Base-by-base conservation (phyloP, 2,797 vertebrate genomes). In the Rhyacichthys aspro region DNA sequence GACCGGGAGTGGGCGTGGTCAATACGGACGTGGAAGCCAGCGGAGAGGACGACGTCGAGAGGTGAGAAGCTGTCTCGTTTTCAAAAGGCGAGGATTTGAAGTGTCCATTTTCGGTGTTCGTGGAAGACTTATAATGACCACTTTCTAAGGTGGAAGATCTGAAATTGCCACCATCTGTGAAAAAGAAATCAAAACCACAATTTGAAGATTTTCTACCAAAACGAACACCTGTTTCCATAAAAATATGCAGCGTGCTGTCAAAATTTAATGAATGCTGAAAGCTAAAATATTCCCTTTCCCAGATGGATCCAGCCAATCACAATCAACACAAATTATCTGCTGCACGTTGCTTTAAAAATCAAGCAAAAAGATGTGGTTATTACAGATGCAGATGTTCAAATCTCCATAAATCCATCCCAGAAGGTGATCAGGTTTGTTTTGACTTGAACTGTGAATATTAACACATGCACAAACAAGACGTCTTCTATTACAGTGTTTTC, bases 1-100 rank as follows among this genome's bases (percentile, higher is more conserved):
- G 69, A 42, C 86, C 87, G 76, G 96, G 82, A 55, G 93, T 94
- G 36, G 92, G 94, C 37, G 90, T 91, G 0, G 92, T 92, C 71
- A 98, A 92, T 63, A 98, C 91, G 8, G 96, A 98, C 0, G 96
- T 98, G 43, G 97, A 98, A 67, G 96, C 95, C 70, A 97, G 87
- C 0, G 96, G 96, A 38, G 96, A 98, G 42, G 84, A 83, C 9
- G 83, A 74, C 0, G 58, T 76, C 0, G 80, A 83, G 14, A 87
- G 63, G 55, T 85, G 93, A 60, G 89, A 77, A 44, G 85, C 82
- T 16, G 90, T 82, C 67, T 96, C 95, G n/a, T 89, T 92, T 67
- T 95, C 94, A 54, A 90, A 74, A 0, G 94, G 93, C 9, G 94
- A 90, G 36, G 82, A 61, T 78, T 87, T 89, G 50, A 85, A 84